phyloP scores from a whole-genome alignment of 2,888 invertebrate species.

The Apeira syringaria region DNA sequence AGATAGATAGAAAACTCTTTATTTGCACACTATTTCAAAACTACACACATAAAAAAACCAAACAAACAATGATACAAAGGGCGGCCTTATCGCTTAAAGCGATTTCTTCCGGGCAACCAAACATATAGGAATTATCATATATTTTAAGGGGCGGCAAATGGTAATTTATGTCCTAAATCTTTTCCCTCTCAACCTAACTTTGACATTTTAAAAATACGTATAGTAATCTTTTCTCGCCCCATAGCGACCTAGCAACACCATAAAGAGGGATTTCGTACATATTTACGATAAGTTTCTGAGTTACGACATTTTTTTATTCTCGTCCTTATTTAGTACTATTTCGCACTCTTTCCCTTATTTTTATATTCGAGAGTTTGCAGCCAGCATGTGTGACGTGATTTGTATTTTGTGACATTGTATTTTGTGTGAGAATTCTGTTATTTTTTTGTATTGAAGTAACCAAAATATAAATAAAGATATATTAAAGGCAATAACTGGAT shows the following conservation, averaged over 20 bases:
- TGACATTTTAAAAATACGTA: conserved; percentile 35
- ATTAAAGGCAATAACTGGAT: too few species aligned
- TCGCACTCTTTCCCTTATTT: conserved; percentile 7
- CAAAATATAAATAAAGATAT: too few species aligned
- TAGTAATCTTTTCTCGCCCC: conserved; percentile 31
- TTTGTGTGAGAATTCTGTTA: conserved; percentile 9
- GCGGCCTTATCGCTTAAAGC: too few species aligned
- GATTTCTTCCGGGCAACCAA: too few species aligned
- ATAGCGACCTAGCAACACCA: conserved; percentile 30
- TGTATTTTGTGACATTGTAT: conserved; percentile 15
- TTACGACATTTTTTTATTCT: conserved; percentile 22
- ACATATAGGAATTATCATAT: too few species aligned
- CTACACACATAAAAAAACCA: too few species aligned
- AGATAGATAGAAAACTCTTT: too few species aligned
- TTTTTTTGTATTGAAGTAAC: too few species aligned
- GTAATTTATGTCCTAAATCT: conserved; percentile 34
- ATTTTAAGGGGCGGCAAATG: too few species aligned
- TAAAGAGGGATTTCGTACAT: conserved; percentile 33
- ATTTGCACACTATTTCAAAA: too few species aligned
- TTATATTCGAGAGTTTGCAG: conserved; percentile 16
- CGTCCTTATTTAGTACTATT: conserved; percentile 22
- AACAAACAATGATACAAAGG: too few species aligned
- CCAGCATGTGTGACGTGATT: conserved; percentile 24
- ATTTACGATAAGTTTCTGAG: conserved; percentile 32
- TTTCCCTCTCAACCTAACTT: conserved; percentile 38